phyloP scores from a whole-genome alignment of 2,113 vertebrate species.

The Corythoichthys haematopterus region DNA sequence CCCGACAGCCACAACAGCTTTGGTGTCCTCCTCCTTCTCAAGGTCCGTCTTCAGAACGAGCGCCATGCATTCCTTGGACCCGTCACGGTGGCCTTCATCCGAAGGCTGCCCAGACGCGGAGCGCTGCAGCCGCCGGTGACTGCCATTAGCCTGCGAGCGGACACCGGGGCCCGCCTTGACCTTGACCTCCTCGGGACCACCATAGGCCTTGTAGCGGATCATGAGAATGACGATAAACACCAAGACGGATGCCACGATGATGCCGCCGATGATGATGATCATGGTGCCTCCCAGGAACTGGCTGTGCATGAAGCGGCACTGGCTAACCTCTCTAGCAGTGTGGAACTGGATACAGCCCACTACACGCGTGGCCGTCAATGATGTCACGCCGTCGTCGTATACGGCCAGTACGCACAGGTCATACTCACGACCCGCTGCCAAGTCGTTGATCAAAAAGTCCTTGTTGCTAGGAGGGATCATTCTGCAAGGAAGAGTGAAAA shows the following conservation, averaged over 20 bases:
- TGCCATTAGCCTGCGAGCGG: conserved; percentile 84
- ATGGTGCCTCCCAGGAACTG: conserved; percentile 92
- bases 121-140: conserved; percentile 59
- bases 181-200: conserved; percentile 71
- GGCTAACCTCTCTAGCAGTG: conserved; percentile 77
- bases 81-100: conserved; percentile 65
- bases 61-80: conserved; percentile 68
- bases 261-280: conserved; percentile 94
- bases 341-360: conserved; percentile 87
- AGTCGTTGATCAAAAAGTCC: conserved; percentile 86
- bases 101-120: conserved; percentile 65
- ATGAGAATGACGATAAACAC: conserved; percentile 95
- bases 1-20: neutral
- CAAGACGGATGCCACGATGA: conserved; percentile 90
- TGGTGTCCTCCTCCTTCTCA: conserved; percentile 50
- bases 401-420: conserved; percentile 89
- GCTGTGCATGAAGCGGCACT: conserved; percentile 82
- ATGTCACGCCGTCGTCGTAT: conserved; percentile 84
- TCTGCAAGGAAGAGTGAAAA: conserved; percentile 59
- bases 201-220: conserved; percentile 90
- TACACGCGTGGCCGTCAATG: conserved; percentile 80
- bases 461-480: conserved; percentile 89
- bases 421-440: conserved; percentile 85
- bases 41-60: conserved; percentile 64
- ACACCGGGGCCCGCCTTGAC: conserved; percentile 73